phyloP scores from a whole-genome alignment of 2,888 invertebrate species.

The Camponotus fellah region DNA sequence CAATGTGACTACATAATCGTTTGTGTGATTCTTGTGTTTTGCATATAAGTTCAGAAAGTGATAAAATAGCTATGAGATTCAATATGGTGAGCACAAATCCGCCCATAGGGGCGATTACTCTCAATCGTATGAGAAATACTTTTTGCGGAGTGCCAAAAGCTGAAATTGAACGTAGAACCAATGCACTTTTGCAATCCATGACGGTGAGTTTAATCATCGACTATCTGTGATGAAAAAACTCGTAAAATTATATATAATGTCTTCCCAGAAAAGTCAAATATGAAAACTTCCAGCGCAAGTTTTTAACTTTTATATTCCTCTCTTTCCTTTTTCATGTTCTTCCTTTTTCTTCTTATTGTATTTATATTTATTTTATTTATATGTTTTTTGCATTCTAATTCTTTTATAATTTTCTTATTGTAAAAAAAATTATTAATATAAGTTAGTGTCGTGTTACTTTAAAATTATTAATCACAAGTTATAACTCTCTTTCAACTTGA shows the following conservation, averaged over 20 bases:
- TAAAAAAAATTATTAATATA: slow-evolving; percentile 5
- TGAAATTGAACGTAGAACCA: slow-evolving; percentile 91
- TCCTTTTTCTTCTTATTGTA: not conserved
- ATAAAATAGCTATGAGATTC: slow-evolving; percentile 21
- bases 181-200: slow-evolving; percentile 92
- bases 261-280: not conserved
- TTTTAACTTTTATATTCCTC: not conserved
- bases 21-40: slow-evolving; percentile 3
- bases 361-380: not conserved
- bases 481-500: not conserved
- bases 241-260: not conserved
- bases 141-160: slow-evolving; percentile 94
- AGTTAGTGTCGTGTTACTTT: not conserved
- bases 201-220: slow-evolving; percentile 89
- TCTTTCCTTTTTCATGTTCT: not conserved
- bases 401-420: not conserved
- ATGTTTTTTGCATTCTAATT: not conserved
- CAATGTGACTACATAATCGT: not conserved
- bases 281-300: not conserved
- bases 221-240: not conserved
- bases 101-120: slow-evolving; percentile 86
- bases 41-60: not conserved
- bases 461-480: not conserved
- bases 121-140: slow-evolving; percentile 87
- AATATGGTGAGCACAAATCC: slow-evolving; percentile 79